Percentiles rank a stretch among this genome's conserved stretches.
These are phyloP conservation scores for Cynoglossus semilaevis DNA, from an alignment of 2,113 vertebrate species.

Conservation along the genomic window DNA sequence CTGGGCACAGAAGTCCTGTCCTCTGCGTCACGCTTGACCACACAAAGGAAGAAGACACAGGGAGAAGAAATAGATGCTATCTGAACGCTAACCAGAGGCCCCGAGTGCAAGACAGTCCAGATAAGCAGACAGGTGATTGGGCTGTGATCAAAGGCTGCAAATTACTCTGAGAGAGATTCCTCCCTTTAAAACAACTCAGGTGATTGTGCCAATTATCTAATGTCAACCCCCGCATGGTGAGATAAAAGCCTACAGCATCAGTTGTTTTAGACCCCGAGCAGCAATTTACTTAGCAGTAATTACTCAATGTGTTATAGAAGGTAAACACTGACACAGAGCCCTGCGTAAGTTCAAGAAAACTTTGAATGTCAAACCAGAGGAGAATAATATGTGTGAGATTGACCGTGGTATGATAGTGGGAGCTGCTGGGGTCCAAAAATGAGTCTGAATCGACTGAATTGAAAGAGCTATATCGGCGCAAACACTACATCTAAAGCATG, in stretches of 20 bases:
- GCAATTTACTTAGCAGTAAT: too few species aligned
- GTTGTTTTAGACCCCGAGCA: neutral
- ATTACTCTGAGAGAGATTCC: conserved; percentile 39
- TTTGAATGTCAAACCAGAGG: too few species aligned
- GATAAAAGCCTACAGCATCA: conserved; percentile 28
- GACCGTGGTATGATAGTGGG: too few species aligned
- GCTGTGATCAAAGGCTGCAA: conserved; percentile 56
- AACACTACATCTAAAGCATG: too few species aligned
- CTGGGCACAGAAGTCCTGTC: conserved; percentile 33
- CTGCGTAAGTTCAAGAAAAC: too few species aligned
- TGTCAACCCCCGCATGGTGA: conserved; percentile 22
- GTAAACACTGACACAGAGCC: too few species aligned
- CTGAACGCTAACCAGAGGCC: conserved; percentile 58
- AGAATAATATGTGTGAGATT: too few species aligned
- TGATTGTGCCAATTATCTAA: conserved; percentile 53
- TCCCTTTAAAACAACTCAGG: conserved; percentile 49
- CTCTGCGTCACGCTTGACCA: conserved; percentile 48
- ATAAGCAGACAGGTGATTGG: conserved; percentile 61
- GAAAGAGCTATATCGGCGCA: too few species aligned
- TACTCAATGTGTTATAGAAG: too few species aligned
- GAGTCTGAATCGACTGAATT: too few species aligned
- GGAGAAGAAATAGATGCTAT: conserved; percentile 34
- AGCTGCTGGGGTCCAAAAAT: too few species aligned
- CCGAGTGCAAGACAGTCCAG: conserved; percentile 36
- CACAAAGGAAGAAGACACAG: conserved; percentile 50